Evolutionary conservation across 2,888 invertebrate genomes (phyloP), one percentile per base, ranked within the genome.

Genomic region (Sturmia bella): DNA sequence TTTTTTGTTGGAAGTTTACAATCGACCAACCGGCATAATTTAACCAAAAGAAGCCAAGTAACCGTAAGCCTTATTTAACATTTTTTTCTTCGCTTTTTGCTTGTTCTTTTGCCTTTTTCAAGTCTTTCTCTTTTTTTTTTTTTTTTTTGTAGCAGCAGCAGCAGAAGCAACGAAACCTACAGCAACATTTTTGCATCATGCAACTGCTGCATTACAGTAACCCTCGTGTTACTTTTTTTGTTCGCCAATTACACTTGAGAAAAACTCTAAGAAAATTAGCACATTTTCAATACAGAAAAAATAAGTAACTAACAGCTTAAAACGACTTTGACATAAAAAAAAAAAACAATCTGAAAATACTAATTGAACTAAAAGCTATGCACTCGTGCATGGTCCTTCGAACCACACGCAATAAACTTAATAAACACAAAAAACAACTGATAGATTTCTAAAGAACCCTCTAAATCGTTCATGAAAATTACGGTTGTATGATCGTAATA

Each of bases 11-110:
- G 52, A 66, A 69, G 54, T 32, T 4, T 63, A 45, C 70, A 68
- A 61, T 63, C 69, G 80, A 48, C 59, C 76, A 77, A 77, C 73
- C 77, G 81, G 77, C 81, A 81, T 81, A 73, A 64, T 73, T 79
- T 73, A 74, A 78, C 82, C 82, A 78, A 82, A 82, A 82, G 82
- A 82, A 82, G 82, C 82, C 82, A 82, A 82, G 82, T 82, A 82
- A 82, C 82, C 82, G 82, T 82, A 78, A 78, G 78, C 74, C 82
- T 78, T 69, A 70, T 70, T 78, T 69, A 69, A 56, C 27, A 32
- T 43, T 56, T 56, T 69, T 69, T 32, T 45, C 19, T 24, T n/a
- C n/a, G n/a, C n/a, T 45, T 7, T 37, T 39, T 32, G 32, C 32
- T 56, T 56, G 17, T 56, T 37, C 17, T 70, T 77, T 50, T 19